Evolutionary conservation across 2,113 vertebrate species (phyloP).

Genomic region (Pseudolaguvia tuberculata): DNA sequence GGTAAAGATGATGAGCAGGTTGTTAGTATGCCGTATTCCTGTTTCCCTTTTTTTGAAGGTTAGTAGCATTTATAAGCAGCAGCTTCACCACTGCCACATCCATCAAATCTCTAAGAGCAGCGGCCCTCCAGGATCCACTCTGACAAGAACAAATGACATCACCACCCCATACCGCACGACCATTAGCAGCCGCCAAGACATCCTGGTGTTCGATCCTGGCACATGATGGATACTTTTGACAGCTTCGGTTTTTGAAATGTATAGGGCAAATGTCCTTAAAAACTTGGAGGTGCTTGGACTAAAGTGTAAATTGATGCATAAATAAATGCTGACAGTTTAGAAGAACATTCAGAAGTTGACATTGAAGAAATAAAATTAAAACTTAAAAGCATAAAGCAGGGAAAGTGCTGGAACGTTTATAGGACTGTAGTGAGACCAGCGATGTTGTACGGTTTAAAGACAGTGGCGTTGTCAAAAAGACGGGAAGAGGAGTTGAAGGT

Average conservation of each 20-base stretch:
- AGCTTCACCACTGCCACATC: conserved; percentile 56
- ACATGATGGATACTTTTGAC: conserved; percentile 29
- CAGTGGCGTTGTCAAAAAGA: too few relatives aligned
- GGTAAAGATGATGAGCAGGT: conserved; percentile 5
- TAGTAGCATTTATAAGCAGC: conserved; percentile 62
- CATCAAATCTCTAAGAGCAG: conserved; percentile 57
- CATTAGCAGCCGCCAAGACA: conserved; percentile 54
- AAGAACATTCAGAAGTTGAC: background rate
- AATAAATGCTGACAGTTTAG: background rate
- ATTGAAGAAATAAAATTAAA: background rate
- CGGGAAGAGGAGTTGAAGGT: too few relatives aligned
- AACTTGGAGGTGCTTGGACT: conserved; percentile 6
- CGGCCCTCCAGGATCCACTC: conserved; percentile 55
- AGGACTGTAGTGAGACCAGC: too few relatives aligned
- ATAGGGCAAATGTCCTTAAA: background rate
- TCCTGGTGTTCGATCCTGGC: conserved; percentile 31
- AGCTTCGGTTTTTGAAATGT: background rate
- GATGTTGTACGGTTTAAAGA: too few relatives aligned
- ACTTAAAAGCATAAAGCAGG: background rate
- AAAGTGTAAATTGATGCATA: background rate
- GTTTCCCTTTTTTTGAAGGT: conserved; percentile 55
- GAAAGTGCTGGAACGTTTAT: too few relatives aligned
- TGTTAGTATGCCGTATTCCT: conserved; percentile 46
- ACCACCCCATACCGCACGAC: conserved; percentile 55
- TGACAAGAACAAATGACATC: conserved; percentile 67